Percentiles rank a stretch among this genome's conserved stretches.
Evolutionary conservation across 1,140 invertebrate genomes (phyloP).

Genomic region (Teleogryllus occipitalis): DNA sequence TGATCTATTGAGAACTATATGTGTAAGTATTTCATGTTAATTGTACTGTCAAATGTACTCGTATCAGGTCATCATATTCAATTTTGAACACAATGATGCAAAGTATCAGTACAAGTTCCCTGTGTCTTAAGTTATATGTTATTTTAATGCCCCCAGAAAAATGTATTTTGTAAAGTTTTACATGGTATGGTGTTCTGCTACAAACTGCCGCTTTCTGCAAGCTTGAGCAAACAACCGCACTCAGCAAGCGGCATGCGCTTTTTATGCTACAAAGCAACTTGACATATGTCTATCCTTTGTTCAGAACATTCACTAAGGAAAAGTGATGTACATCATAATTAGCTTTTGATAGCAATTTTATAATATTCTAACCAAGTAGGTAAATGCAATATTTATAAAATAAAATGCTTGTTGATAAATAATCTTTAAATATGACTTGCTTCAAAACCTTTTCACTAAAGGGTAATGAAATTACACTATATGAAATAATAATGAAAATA

Average conservation of each 20-base stretch:
- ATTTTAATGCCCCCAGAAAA: not conserved
- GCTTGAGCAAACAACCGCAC: not conserved
- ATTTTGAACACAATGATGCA: not conserved
- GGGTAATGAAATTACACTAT: too few relatives aligned
- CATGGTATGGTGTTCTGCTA: not conserved
- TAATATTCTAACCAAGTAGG: too few relatives aligned
- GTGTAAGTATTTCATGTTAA: not conserved
- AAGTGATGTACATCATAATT: too few relatives aligned
- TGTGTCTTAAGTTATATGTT: not conserved
- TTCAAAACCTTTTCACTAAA: too few relatives aligned
- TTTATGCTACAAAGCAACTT: not conserved
- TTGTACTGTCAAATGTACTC: not conserved
- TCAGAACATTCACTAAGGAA: too few relatives aligned
- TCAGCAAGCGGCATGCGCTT: not conserved
- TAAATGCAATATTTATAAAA: too few relatives aligned
- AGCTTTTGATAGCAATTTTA: too few relatives aligned
- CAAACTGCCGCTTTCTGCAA: slow-evolving; percentile 3
- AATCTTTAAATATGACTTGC: too few relatives aligned
- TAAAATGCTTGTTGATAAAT: too few relatives aligned
- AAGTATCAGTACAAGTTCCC: not conserved
- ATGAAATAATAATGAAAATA: too few relatives aligned
- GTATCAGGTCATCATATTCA: not conserved
- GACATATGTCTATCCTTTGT: not conserved
- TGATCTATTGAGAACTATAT: not conserved
- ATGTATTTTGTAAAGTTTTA: not conserved